Conservation (phyloP, 2,888 invertebrate genomes). For the Apamea epomidion region DNA sequence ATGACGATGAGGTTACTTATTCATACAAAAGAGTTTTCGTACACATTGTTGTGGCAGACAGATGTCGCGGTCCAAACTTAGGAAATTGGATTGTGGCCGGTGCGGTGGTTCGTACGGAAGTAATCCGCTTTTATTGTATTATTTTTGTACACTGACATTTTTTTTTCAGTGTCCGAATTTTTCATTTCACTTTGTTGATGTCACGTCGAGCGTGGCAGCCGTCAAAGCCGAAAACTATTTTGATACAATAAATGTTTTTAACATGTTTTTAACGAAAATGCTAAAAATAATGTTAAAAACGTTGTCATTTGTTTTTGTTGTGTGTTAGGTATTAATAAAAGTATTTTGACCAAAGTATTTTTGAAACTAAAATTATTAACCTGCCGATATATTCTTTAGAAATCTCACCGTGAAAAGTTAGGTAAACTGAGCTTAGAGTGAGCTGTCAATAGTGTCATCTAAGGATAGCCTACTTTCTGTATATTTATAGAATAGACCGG, state of each 20-base stretch:
- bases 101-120: constrained; percentile 49
- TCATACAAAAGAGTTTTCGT: constrained; percentile 55
- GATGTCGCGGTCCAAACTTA: constrained; percentile 53
- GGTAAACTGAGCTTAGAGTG: too few species aligned
- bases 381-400: too few species aligned
- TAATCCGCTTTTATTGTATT: constrained; percentile 56
- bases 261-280: background rate
- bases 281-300: background rate
- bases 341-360: constrained; percentile 8
- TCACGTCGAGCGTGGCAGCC: constrained; percentile 28
- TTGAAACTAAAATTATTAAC: background rate
- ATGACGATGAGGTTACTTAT: constrained; percentile 39
- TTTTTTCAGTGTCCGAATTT: constrained; percentile 33
- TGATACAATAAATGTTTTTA: constrained; percentile 19
- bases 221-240: constrained; percentile 41
- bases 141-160: constrained; percentile 46
- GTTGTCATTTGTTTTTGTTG: background rate
- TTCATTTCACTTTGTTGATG: constrained; percentile 43
- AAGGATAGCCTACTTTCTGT: too few species aligned
- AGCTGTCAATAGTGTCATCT: too few species aligned
- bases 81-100: constrained; percentile 59
- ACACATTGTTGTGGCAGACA: constrained; percentile 49
- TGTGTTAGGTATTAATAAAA: background rate
- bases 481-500: too few species aligned
- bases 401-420: too few species aligned